Base-by-base conservation (phyloP, 2,113 vertebrate species). In the Cercopithecus mona region DNA sequence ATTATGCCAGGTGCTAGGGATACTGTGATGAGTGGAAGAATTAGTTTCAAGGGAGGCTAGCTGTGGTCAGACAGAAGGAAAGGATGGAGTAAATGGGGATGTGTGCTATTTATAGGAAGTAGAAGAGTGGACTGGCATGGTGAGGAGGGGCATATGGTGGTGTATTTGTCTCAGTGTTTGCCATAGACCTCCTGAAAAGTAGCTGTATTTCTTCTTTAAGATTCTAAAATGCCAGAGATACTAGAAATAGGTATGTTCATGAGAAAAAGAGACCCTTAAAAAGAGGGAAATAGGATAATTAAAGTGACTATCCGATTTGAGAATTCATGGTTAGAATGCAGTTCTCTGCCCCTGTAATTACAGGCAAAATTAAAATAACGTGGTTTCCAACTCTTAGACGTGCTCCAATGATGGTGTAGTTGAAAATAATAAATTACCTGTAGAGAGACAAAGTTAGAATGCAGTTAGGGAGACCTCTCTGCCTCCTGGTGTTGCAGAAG, bases 321-420 rank as follows among this genome's bases (percentile, higher is more conserved):
- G 14, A 25, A 48, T 87, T 66, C 76, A 87, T 87, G 66, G 11
- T 90, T 70, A 64, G 70, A 48, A 64, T 79, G 70, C 88, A 80
- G 13, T 89, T 43, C 70, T 89, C 59, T 86, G 10, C 40, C 78
- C 32, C 87, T 96, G n/a, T 61, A 87, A 97, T 83, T 45, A 97
- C 27, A 88, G 80, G 81, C 68, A 81, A 75, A 94, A 97, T 68
- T 72, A 83, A 89, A 94, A 76, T 92, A 88, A 92, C 61, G 50
- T 89, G 90, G 78, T 79, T 96, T 90, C 55, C 48, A 94, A 48
- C 22, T 61, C 81, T 40, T 75, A 87, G 45, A 64, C 79, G 20
- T 86, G 66, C 73, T 79, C 30, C 23, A 82, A 59, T 72, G 40
- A 73, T 93, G 52, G 35, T 35, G 35, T 79, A 59, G 94, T 97